phyloP scores from a whole-genome alignment of 2,113 vertebrate genomes.

The Saguinus midas region DNA sequence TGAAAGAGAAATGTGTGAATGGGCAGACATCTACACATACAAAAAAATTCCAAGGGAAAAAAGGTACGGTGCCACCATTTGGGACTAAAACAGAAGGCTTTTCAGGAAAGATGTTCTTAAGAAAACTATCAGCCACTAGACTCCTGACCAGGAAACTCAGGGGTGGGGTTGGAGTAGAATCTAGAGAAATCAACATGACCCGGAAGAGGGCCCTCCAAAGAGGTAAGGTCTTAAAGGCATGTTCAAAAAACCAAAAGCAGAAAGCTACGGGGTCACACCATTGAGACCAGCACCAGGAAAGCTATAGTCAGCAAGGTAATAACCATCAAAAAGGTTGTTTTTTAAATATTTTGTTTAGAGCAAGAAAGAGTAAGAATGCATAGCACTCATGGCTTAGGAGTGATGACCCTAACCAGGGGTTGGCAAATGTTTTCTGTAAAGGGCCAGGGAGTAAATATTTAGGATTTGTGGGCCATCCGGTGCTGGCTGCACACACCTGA shows the following conservation, averaged over 20 bases:
- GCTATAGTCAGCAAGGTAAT: neutral
- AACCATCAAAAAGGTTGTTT: no score
- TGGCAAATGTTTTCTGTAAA: neutral
- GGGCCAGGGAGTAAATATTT: neutral
- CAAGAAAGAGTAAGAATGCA: neutral
- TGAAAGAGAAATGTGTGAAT: neutral
- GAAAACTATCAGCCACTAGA: neutral
- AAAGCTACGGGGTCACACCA: neutral
- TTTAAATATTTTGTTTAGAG: neutral
- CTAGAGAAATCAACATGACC: neutral
- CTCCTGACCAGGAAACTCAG: neutral
- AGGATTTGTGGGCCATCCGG: neutral
- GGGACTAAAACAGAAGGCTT: neutral
- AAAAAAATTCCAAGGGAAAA: neutral
- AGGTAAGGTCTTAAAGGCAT: no score
- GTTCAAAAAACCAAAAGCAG: neutral
- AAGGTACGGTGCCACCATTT: neutral
- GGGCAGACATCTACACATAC: neutral
- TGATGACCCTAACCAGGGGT: neutral
- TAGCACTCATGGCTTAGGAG: neutral
- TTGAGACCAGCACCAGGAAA: neutral
- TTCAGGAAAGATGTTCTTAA: neutral
- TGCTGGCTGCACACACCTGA: neutral
- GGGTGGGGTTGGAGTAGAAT: neutral
- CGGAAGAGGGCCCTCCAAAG: neutral